Evolutionary conservation across 2,113 vertebrate genomes (phyloP).

Genomic region (Trichechus manatus): DNA sequence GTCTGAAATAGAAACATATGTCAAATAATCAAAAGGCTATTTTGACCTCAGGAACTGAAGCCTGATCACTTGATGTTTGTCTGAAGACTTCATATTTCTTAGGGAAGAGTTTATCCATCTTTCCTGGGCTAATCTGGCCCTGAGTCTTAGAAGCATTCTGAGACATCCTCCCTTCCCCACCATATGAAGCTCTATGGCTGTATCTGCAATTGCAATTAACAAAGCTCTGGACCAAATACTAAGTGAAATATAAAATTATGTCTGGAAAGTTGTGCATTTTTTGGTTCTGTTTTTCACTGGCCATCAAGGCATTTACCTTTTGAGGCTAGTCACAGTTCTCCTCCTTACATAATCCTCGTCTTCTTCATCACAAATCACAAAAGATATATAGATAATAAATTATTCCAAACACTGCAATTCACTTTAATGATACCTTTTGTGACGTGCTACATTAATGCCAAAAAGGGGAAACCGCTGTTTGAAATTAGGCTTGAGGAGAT

Average conservation of each 20-base stretch:
- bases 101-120: not conserved
- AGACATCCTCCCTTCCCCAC: not conserved
- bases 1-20: constrained; percentile 62
- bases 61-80: not conserved
- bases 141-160: not conserved
- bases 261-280: not conserved
- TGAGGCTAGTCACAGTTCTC: not conserved
- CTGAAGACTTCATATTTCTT: constrained; percentile 47
- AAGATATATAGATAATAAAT: not conserved
- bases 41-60: constrained; percentile 56
- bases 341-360: not conserved
- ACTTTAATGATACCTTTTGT: not conserved
- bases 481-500: not conserved
- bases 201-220: constrained; percentile 23
- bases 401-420: not conserved
- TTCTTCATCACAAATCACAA: not conserved
- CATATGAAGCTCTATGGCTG: fast-evolving
- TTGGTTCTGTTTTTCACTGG: not conserved
- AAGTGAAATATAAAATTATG: constrained; percentile 32
- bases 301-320: constrained; percentile 14
- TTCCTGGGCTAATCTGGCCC: constrained; percentile 9
- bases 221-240: not conserved
- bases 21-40: constrained; percentile 42
- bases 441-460: not conserved
- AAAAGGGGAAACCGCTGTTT: not conserved